phyloP scores from a whole-genome alignment of 2,797 vertebrate genomes.

The Triplophysa yarkandensis region DNA sequence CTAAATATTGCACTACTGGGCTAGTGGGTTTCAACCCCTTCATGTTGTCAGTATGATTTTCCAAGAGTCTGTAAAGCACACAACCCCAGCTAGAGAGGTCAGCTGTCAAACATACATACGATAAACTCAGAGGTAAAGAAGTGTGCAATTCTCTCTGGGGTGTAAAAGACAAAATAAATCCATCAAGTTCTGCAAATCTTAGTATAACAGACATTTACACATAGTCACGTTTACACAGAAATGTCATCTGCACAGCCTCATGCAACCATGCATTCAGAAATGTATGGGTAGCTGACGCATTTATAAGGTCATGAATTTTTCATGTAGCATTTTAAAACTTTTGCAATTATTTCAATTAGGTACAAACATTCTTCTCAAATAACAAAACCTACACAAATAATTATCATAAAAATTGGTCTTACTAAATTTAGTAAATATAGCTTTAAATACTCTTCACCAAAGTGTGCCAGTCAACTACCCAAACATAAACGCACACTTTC shows the following conservation, averaged over 20 bases:
- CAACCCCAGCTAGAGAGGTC: constrained; percentile 11
- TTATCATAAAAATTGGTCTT: neutral
- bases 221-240: neutral
- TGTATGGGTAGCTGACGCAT: constrained; percentile 1
- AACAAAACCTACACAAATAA: neutral
- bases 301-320: neutral
- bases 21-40: constrained; percentile 24
- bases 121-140: constrained; percentile 19
- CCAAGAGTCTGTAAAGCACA: constrained; percentile 12
- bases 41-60: constrained; percentile 38
- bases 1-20: constrained; percentile 26
- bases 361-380: neutral
- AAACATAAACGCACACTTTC: neutral
- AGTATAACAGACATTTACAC: neutral
- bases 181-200: constrained; percentile 35
- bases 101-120: constrained; percentile 41
- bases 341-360: neutral
- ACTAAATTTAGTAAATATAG: neutral
- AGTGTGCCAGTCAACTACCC: constrained; percentile 15
- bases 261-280: neutral
- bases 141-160: constrained; percentile 32
- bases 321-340: neutral
- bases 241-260: constrained; percentile 3
- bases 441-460: neutral
- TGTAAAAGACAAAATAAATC: constrained; percentile 28